These are phyloP conservation scores for Frankliniella fusca DNA, from an alignment of 2,888 invertebrate genomes.

Conservation along the genomic window DNA sequence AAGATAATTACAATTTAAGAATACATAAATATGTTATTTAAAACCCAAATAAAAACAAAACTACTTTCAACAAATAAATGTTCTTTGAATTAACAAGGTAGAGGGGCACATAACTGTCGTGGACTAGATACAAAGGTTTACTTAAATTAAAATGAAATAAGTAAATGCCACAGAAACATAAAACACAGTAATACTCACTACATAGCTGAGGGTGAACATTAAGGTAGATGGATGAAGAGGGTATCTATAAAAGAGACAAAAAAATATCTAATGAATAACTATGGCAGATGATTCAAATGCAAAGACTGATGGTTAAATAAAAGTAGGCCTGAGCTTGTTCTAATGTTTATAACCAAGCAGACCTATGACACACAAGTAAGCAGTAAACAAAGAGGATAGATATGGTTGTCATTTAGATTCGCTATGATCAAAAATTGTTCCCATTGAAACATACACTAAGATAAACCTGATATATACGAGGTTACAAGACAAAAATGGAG, in stretches of 20 bases:
- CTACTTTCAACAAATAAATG: background rate
- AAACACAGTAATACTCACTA: slow-evolving; percentile 51
- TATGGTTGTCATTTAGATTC: too few relatives aligned
- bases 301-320: background rate
- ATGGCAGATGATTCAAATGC: background rate
- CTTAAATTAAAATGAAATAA: background rate
- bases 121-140: background rate
- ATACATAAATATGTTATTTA: background rate
- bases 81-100: background rate
- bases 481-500: background rate
- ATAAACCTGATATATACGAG: too few relatives aligned
- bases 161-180: too few relatives aligned
- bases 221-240: slow-evolving; percentile 47
- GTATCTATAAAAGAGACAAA: slow-evolving; percentile 46
- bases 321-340: background rate
- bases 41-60: background rate
- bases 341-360: slow-evolving; percentile 28
- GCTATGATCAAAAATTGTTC: background rate
- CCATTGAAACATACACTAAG: background rate
- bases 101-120: slow-evolving; percentile 34
- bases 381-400: slow-evolving; percentile 38
- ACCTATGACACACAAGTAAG: slow-evolving; percentile 20
- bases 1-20: background rate
- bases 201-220: slow-evolving; percentile 53
- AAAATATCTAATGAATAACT: slow-evolving; percentile 31